Percentiles rank a stretch among this genome's conserved stretches.
Conservation (phyloP, 2,797 vertebrate genomes). For the Columba guinea region DNA sequence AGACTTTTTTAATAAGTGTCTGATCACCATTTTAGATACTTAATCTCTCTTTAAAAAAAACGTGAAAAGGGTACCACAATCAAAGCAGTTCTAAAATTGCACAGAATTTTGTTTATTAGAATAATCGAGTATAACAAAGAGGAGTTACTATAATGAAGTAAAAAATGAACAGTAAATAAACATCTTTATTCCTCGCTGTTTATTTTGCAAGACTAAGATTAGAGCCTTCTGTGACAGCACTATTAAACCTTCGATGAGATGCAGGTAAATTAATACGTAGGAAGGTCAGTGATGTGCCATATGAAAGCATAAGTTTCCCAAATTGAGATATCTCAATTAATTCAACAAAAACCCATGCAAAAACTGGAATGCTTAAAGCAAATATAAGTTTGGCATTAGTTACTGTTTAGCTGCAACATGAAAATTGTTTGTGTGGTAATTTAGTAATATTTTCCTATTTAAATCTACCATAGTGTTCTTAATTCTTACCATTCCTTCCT, state of each 20-base stretch:
- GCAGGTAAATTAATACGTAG: not conserved
- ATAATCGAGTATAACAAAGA: not conserved
- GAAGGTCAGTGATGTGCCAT: not conserved
- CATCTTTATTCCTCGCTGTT: not conserved
- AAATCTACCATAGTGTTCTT: slow-evolving; percentile 36
- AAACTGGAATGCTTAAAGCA: slow-evolving; percentile 18
- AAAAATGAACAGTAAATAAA: not conserved
- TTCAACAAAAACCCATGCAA: not conserved
- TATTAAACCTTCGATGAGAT: not conserved
- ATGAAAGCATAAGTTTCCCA: not conserved
- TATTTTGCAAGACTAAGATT: not conserved
- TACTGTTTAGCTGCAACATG: slow-evolving; percentile 17
- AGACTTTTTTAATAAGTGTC: not conserved
- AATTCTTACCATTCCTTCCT: slow-evolving; percentile 64
- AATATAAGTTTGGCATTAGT: slow-evolving; percentile 10
- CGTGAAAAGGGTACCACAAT: not conserved
- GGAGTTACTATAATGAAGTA: not conserved
- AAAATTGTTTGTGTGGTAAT: slow-evolving; percentile 37
- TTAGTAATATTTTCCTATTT: slow-evolving; percentile 64
- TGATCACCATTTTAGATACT: not conserved
- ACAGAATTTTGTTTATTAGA: not conserved
- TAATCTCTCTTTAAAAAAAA: not conserved
- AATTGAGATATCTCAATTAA: not conserved
- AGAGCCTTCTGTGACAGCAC: not conserved
- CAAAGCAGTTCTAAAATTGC: not conserved